phyloP scores from a whole-genome alignment of 2,113 vertebrate species.

The Potamarius usumacintae region DNA sequence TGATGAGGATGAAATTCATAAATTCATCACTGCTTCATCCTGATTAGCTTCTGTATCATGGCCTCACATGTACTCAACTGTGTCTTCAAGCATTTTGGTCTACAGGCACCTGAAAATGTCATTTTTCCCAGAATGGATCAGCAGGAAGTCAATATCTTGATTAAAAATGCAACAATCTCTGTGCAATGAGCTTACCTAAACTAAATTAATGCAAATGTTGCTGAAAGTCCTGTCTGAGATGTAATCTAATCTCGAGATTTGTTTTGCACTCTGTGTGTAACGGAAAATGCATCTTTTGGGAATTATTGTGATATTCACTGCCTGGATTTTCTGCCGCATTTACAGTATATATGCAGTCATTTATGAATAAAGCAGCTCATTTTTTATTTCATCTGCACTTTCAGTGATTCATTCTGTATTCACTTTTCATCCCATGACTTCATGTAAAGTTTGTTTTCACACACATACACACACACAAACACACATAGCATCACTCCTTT shows the following conservation, averaged over 20 bases:
- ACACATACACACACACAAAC: slow-evolving; percentile 3
- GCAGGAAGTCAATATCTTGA: slow-evolving; percentile 14
- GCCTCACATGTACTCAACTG: slow-evolving; percentile 47
- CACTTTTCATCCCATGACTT: slow-evolving; percentile 55
- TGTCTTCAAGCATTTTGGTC: not conserved
- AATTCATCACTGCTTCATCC: not conserved
- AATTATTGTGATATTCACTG: not conserved
- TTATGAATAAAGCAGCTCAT: slow-evolving; percentile 27
- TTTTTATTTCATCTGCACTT: not conserved
- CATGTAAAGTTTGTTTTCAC: slow-evolving; percentile 62
- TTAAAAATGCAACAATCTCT: slow-evolving; percentile 7
- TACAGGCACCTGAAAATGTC: slow-evolving; percentile 23
- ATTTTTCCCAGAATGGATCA: slow-evolving; percentile 42
- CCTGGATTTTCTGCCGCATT: not conserved
- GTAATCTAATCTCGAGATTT: slow-evolving; percentile 39
- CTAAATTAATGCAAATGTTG: slow-evolving; percentile 10
- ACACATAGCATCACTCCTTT: slow-evolving; percentile 62
- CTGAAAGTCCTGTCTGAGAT: slow-evolving; percentile 32
- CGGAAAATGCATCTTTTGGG: slow-evolving; percentile 41
- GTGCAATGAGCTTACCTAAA: slow-evolving; percentile 32
- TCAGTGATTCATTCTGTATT: slow-evolving; percentile 59
- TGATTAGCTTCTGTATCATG: not conserved
- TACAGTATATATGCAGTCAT: not conserved
- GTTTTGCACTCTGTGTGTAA: slow-evolving; percentile 49
- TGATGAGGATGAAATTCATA: not conserved